A percentile compares a stretch with the other conserved stretches of the same genome.
Evolutionary conservation across 2,113 vertebrate genomes (phyloP).

Genomic region (Stegastes partitus): DNA sequence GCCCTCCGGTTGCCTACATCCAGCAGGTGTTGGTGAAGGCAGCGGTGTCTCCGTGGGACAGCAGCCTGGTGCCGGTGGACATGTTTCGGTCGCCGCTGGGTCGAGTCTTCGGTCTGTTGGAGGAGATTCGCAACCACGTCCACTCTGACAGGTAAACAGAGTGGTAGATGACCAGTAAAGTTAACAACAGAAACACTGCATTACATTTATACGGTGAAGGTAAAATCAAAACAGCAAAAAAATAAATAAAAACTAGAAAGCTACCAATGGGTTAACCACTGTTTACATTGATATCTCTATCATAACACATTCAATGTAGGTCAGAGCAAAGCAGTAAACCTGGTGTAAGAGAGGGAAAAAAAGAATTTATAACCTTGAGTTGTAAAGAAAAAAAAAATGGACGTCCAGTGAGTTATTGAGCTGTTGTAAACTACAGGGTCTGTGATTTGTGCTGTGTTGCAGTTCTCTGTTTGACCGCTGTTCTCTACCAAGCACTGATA

Average conservation of each 20-base stretch:
- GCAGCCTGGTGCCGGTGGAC: constrained; percentile 92
- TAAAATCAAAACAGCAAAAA: not conserved
- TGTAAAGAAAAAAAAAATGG: no score
- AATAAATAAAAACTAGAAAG: no score
- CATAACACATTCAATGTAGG: not conserved
- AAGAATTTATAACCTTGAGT: no score
- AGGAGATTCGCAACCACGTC: constrained; percentile 95
- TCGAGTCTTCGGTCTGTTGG: constrained; percentile 92
- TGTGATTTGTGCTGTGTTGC: not conserved
- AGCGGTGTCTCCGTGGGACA: constrained; percentile 96
- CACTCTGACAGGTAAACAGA: constrained; percentile 89
- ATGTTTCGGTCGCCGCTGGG: constrained; percentile 94
- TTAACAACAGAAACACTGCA: no score
- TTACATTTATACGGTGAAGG: no score
- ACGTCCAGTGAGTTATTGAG: not conserved
- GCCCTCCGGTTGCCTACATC: constrained; percentile 95
- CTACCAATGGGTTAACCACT: no score
- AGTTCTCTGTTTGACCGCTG: not conserved
- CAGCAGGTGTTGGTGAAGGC: constrained; percentile 98
- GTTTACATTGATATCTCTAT: not conserved
- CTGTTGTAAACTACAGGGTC: not conserved
- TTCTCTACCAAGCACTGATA: not conserved
- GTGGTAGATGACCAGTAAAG: not conserved
- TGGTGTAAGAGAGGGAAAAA: no score
- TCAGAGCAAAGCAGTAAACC: not conserved